These are phyloP conservation scores for Sminthurides aquaticus DNA, from an alignment of 2,888 invertebrate genomes.

Conservation along the genomic window DNA sequence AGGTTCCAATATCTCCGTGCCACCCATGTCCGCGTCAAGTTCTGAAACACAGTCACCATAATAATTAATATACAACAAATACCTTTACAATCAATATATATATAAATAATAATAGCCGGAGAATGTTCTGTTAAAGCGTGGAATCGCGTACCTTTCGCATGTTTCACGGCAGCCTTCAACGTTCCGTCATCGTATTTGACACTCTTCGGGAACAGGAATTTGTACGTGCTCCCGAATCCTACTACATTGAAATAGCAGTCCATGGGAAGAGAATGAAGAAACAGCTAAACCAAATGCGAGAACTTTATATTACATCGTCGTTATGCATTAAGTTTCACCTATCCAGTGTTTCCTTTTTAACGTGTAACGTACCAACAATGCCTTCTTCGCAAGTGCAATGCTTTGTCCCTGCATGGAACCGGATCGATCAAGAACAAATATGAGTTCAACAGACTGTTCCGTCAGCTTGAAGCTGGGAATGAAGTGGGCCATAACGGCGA, in stretches of 20 bases:
- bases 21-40: constrained; percentile 44
- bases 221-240: constrained; percentile 45
- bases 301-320: no score
- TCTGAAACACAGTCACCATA: constrained; percentile 12
- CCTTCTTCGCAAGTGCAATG: constrained; percentile 43
- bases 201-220: constrained; percentile 42
- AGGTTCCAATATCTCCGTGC: constrained; percentile 45
- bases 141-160: constrained; percentile 20
- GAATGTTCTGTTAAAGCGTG: no score
- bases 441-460: constrained; percentile 44
- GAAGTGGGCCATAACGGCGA: no score
- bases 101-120: no score
- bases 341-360: no score
- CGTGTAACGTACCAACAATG: constrained; percentile 45
- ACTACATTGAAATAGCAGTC: constrained; percentile 47
- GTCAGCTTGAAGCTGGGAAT: constrained; percentile 46
- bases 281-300: constrained; percentile 37
- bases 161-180: constrained; percentile 31
- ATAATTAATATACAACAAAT: no score
- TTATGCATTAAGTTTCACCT: no score
- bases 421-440: constrained; percentile 48
- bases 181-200: constrained; percentile 37
- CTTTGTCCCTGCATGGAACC: constrained; percentile 48
- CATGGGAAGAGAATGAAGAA: constrained; percentile 45
- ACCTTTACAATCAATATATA: no score